phyloP scores from a whole-genome alignment of 2,888 invertebrate species.

The Bimastos eiseni region DNA sequence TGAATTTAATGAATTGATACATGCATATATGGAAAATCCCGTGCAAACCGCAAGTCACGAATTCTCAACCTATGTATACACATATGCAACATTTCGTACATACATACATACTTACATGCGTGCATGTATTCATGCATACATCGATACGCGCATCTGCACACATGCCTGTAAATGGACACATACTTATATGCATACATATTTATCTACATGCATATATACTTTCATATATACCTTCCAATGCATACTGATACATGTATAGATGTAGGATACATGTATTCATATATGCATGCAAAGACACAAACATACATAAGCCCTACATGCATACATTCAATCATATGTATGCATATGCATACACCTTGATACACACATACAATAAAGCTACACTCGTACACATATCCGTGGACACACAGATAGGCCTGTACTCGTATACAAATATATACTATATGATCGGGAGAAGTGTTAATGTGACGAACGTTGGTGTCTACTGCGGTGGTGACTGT shows the following conservation, averaged over 20 bases:
- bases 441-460: neutral
- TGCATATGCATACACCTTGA: neutral
- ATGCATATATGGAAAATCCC: no score
- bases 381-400: neutral
- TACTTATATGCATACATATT: neutral
- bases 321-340: neutral
- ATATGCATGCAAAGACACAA: neutral
- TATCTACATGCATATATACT: neutral
- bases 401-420: neutral
- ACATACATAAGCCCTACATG: neutral
- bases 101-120: no score
- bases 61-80: no score
- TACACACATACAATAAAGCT: neutral
- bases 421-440: neutral
- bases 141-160: no score
- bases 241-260: neutral
- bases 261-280: neutral
- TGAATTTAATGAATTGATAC: no score
- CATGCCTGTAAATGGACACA: no score
- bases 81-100: no score
- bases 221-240: neutral
- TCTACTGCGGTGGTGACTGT: neutral
- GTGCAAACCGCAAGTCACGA: no score
- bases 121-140: no score
- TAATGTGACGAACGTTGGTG: neutral